phyloP scores from a whole-genome alignment of 2,113 vertebrate genomes.

The Pontoporia blainvillei region DNA sequence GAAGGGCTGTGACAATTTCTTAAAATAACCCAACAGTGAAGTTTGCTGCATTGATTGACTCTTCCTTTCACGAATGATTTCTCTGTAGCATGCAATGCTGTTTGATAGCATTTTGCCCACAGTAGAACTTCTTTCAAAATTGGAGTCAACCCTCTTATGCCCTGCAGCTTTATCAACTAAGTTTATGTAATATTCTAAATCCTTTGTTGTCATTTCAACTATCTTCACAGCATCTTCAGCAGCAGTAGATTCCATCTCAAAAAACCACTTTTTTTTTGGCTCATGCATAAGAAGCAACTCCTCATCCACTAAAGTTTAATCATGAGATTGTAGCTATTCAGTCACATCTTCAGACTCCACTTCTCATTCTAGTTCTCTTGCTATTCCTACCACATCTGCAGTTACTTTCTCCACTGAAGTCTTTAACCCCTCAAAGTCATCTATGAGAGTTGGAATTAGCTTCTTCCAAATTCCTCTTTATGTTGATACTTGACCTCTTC shows the following conservation, averaged over 20 bases:
- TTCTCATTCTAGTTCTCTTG: neutral
- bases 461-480: neutral
- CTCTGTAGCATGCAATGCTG: neutral
- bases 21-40: neutral
- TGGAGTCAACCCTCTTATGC: neutral
- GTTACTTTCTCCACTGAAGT: neutral
- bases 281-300: neutral
- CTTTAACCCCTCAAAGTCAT: neutral
- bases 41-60: neutral
- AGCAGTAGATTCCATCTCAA: neutral
- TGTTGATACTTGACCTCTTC: too few species aligned
- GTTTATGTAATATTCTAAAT: neutral
- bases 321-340: neutral
- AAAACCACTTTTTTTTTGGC: neutral
- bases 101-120: neutral
- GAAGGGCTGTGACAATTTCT: neutral
- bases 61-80: neutral
- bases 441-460: neutral
- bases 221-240: neutral
- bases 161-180: neutral
- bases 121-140: neutral
- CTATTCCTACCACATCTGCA: neutral
- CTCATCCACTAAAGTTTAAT: neutral
- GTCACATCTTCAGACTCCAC: neutral
- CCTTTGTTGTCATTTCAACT: neutral